A percentile compares a stretch with the other conserved stretches of the same genome.
Conservation (phyloP, 2,888 invertebrate genomes). For the Aleiodes alternator region DNA sequence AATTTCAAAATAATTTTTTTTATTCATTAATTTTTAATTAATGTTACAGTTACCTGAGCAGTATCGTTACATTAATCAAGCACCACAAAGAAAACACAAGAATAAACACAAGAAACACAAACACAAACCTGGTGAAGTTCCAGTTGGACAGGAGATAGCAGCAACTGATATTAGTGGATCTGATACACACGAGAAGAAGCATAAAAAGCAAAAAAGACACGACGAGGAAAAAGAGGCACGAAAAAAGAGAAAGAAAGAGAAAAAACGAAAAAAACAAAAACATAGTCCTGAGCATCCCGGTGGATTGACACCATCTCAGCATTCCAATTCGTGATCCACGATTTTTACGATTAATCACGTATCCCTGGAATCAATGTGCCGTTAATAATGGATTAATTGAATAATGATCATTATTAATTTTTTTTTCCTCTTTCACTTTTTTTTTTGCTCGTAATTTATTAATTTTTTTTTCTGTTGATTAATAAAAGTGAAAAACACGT, state of each 20-base stretch:
- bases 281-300: slow-evolving; percentile 92
- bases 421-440: slow-evolving; percentile 1
- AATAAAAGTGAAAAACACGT: slow-evolving; percentile 1
- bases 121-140: slow-evolving; percentile 90
- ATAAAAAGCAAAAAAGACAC: slow-evolving; percentile 94
- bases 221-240: slow-evolving; percentile 93
- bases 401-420: too few relatives aligned
- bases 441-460: slow-evolving; percentile 28
- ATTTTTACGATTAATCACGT: slow-evolving; percentile 53
- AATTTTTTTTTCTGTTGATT: slow-evolving; percentile 14
- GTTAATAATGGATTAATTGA: slow-evolving; percentile 27
- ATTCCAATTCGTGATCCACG: slow-evolving; percentile 77
- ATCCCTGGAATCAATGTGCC: slow-evolving; percentile 37
- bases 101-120: slow-evolving; percentile 97
- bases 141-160: slow-evolving; percentile 84
- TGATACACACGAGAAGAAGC: slow-evolving; percentile 95
- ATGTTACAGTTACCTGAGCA: slow-evolving; percentile 89
- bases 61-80: slow-evolving; percentile 93
- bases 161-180: slow-evolving; percentile 81
- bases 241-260: slow-evolving; percentile 96
- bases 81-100: slow-evolving; percentile 94
- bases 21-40: background rate
- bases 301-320: slow-evolving; percentile 81
- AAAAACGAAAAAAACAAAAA: slow-evolving; percentile 95
- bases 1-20: too few relatives aligned